Percentiles rank a stretch among this genome's conserved stretches.
These are phyloP conservation scores for Diabrotica balteata DNA, from an alignment of 2,888 invertebrate genomes.

Conservation along the genomic window DNA sequence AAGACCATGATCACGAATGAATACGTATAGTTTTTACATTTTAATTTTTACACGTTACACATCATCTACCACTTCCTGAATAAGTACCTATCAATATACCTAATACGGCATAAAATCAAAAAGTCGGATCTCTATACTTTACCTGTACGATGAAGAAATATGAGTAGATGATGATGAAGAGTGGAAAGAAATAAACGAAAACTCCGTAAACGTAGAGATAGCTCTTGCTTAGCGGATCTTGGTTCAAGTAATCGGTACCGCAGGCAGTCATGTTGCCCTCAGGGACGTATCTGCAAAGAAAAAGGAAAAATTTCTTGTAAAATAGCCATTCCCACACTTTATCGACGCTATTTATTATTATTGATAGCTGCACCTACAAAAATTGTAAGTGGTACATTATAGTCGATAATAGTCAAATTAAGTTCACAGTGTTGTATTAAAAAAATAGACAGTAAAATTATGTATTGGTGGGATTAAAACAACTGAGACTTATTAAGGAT, in stretches of 20 bases:
- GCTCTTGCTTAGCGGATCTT: slow-evolving; percentile 77
- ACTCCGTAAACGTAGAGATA: slow-evolving; percentile 82
- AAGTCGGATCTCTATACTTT: background rate
- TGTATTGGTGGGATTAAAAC: too few relatives aligned
- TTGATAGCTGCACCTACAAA: too few relatives aligned
- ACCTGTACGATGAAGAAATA: slow-evolving; percentile 89
- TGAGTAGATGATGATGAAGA: slow-evolving; percentile 82
- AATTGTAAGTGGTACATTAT: background rate
- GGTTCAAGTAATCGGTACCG: slow-evolving; percentile 84
- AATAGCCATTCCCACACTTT: slow-evolving; percentile 1
- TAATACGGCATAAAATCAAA: too few relatives aligned
- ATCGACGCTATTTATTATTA: background rate
- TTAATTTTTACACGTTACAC: too few relatives aligned
- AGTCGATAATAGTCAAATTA: too few relatives aligned
- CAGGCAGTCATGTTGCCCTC: slow-evolving; percentile 95
- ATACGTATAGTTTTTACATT: too few relatives aligned
- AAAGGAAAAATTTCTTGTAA: background rate
- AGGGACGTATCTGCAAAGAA: slow-evolving; percentile 77
- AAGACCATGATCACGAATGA: too few relatives aligned
- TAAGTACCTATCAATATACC: too few relatives aligned
- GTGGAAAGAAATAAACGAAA: slow-evolving; percentile 79
- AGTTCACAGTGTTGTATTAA: too few relatives aligned
- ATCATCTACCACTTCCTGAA: too few relatives aligned
- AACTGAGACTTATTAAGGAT: too few relatives aligned
- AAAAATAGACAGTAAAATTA: too few relatives aligned